Base-by-base conservation (phyloP, 2,888 invertebrate genomes). In the Embidobia sp. region DNA sequence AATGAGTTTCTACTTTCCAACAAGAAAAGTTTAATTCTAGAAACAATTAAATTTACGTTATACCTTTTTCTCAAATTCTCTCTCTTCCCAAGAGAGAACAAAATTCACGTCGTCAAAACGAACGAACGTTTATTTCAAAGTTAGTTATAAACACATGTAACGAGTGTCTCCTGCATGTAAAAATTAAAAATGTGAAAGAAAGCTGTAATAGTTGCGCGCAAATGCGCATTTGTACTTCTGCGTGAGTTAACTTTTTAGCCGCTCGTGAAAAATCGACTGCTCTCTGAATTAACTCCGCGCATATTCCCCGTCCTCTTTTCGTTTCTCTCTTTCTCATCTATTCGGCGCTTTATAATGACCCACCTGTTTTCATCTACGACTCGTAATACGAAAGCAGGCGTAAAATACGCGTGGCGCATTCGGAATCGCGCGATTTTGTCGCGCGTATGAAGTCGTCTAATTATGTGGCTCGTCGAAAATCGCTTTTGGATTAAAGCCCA, bases 331-430 rank as follows among this genome's bases (percentile, higher is more conserved):
- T 64, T 74, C 70, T 72, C 75, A 59, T 75, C 63, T 51, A 40
- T 70, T 67, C 59, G 67, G 27, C 13, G 67, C 64, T 73, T 66
- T 59, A 79, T 79, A 79, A 79, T 79, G 75, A 75, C 77, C 79
- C 79, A 79, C 79, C 79, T 79, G 79, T 79, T 79, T 79, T 79
- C 70, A 74, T 66, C 67, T 63, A 35, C 49, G 61, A 29, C 57
- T 59, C 55, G 66, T 59, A 72, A 64, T 64, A 49, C 70, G 70
- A 69, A 77, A 76, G 67, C 57, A 57, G 55, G 66, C 69, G 69
- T 49, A 67, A 72, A 72, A 66, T 63, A 61, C 55, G 55, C 55
- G 42, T 67, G 42, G 37, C 19, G 75, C 64, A 73, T 66, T 66
- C 35, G 49, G 2, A 73, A 73, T 66, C 49, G 59, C 40, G 35